Percentiles rank a stretch among this genome's conserved stretches.
phyloP scores from a whole-genome alignment of 64 coral and sea anemone genomes.

The Stichodactyla helianthus region DNA sequence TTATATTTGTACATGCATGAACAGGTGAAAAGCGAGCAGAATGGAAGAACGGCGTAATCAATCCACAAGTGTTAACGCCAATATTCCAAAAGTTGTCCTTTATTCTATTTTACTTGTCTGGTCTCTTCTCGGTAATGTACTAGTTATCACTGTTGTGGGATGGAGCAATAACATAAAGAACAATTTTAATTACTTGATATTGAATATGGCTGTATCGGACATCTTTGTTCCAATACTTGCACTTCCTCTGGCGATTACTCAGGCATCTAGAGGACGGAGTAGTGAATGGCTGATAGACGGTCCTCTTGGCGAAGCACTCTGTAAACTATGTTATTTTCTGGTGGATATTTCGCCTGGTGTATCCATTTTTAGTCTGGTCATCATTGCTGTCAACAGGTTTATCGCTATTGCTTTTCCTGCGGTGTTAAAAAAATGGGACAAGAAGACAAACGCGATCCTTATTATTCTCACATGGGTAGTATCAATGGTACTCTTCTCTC shows the following conservation, averaged over 20 bases:
- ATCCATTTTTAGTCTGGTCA: neutral
- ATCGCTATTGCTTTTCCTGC: neutral
- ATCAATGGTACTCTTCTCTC: neutral
- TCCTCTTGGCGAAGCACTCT: neutral
- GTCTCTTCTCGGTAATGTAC: neutral
- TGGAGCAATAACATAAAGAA: neutral
- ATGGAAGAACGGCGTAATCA: neutral
- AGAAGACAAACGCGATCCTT: neutral
- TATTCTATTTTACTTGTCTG: neutral
- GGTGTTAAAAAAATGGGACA: neutral
- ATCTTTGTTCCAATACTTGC: neutral
- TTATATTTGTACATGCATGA: too few species aligned
- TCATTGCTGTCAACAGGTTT: conserved; percentile 11
- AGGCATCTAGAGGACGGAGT: neutral
- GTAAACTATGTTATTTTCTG: neutral
- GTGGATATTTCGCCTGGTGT: neutral
- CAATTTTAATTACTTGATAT: neutral
- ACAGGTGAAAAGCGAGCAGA: too few species aligned
- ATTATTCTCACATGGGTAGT: neutral
- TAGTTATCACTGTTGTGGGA: neutral
- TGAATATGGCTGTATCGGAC: conserved; percentile 6
- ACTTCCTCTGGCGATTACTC: neutral
- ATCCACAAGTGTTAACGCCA: neutral
- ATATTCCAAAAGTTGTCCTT: neutral
- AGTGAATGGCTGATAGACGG: neutral